A percentile compares a stretch with the other conserved stretches of the same genome.
Evolutionary conservation across 2,797 vertebrate genomes (phyloP).

Genomic region (Catharus ustulatus): DNA sequence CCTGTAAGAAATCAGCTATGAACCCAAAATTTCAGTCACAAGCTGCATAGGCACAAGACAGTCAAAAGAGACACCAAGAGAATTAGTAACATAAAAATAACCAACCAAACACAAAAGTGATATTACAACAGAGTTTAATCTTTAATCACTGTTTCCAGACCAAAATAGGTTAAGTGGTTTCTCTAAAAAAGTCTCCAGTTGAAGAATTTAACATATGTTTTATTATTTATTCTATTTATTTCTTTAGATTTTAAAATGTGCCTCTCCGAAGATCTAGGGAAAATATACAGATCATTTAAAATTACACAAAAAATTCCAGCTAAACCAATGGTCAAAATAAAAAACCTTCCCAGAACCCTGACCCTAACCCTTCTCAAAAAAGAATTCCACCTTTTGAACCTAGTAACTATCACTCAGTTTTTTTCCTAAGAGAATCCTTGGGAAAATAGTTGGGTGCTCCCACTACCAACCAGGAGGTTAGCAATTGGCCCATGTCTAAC

Average conservation of each 20-base stretch:
- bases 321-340: constrained; percentile 21
- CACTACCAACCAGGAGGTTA: constrained; percentile 3
- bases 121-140: not conserved
- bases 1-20: not conserved
- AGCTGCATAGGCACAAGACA: not conserved
- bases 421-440: constrained; percentile 44
- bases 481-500: constrained; percentile 18
- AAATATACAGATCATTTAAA: constrained; percentile 42
- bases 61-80: not conserved
- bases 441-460: constrained; percentile 52
- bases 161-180: constrained; percentile 3
- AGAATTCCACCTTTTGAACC: constrained; percentile 62
- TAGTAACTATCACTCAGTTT: constrained; percentile 1
- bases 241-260: constrained; percentile 11
- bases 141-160: constrained; percentile 3
- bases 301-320: constrained; percentile 13
- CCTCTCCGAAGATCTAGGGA: constrained; percentile 1
- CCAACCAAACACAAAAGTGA: not conserved
- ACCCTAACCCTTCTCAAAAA: constrained; percentile 45
- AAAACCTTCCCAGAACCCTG: constrained; percentile 57
- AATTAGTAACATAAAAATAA: not conserved
- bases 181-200: not conserved
- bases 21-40: not conserved
- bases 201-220: not conserved
- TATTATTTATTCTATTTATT: constrained; percentile 18